These are phyloP conservation scores for Carollia perspicillata DNA, from an alignment of 2,113 vertebrate species.

Conservation along the genomic window DNA sequence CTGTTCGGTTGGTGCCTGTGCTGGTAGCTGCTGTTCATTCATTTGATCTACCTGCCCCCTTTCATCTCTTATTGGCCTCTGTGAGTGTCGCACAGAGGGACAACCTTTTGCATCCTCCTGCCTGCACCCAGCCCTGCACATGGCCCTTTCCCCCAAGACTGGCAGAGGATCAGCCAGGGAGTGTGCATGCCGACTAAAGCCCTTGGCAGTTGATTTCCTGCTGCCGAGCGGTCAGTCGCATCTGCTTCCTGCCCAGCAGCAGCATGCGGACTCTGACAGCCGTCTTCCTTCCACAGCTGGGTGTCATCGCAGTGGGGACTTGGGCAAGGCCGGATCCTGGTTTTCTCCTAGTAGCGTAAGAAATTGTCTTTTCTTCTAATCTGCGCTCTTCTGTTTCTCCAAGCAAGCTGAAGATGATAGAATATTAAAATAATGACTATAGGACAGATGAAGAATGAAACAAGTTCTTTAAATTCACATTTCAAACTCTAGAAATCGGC, in stretches of 20 bases:
- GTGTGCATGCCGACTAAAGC: accelerated
- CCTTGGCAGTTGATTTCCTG: not conserved
- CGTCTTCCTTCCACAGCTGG: not conserved
- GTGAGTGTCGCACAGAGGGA: not conserved
- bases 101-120: too few relatives aligned
- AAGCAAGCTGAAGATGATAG: not conserved
- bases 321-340: not conserved
- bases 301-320: accelerated
- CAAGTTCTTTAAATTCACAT: not conserved
- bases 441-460: not conserved
- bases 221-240: accelerated
- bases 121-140: not conserved
- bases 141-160: accelerated
- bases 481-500: not conserved
- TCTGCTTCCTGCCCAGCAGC: not conserved
- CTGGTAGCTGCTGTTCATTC: accelerated
- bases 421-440: not conserved
- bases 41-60: not conserved
- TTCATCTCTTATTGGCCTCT: not conserved
- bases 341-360: not conserved
- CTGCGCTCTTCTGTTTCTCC: not conserved
- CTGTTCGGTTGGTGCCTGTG: not conserved
- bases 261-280: accelerated
- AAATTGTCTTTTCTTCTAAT: not conserved
- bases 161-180: not conserved